Conservation (phyloP, 2,888 invertebrate species). For the Panorpa germanica region DNA sequence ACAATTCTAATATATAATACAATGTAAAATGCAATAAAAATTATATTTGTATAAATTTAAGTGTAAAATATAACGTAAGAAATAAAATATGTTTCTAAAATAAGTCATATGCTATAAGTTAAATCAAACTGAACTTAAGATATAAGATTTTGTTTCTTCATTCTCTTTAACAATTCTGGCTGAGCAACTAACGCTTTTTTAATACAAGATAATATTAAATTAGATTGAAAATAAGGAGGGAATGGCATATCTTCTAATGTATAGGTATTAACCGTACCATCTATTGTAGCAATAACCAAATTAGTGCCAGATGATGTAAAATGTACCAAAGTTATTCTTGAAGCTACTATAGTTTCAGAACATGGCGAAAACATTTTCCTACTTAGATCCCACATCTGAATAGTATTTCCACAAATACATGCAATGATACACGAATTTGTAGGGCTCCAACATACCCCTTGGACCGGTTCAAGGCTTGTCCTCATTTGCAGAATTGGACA, state of each 20-base stretch:
- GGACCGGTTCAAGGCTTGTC: constrained; percentile 28
- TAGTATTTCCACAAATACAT: constrained; percentile 39
- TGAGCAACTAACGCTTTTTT: constrained; percentile 40
- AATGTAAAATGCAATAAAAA: no score
- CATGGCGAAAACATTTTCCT: constrained; percentile 52
- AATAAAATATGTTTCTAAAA: no score
- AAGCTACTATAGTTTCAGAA: no score
- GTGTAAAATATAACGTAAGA: no score
- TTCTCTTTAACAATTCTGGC: constrained; percentile 35
- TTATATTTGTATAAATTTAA: no score
- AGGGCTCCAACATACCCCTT: constrained; percentile 50
- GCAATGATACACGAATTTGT: constrained; percentile 56
- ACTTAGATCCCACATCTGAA: constrained; percentile 64
- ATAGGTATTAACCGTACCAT: constrained; percentile 45
- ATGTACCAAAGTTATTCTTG: constrained; percentile 35
- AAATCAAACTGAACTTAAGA: no score
- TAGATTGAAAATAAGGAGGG: constrained; percentile 44
- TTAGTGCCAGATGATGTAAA: constrained; percentile 51
- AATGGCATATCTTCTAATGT: constrained; percentile 59
- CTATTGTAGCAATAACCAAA: constrained; percentile 44
- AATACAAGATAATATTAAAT: constrained; percentile 41
- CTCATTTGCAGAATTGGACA: constrained; percentile 37
- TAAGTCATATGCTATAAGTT: no score
- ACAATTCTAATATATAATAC: no score
- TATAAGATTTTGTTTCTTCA: no score